These are phyloP conservation scores for Ochotona curzoniae DNA, from an alignment of 2,113 vertebrate genomes.

Conservation along the genomic window DNA sequence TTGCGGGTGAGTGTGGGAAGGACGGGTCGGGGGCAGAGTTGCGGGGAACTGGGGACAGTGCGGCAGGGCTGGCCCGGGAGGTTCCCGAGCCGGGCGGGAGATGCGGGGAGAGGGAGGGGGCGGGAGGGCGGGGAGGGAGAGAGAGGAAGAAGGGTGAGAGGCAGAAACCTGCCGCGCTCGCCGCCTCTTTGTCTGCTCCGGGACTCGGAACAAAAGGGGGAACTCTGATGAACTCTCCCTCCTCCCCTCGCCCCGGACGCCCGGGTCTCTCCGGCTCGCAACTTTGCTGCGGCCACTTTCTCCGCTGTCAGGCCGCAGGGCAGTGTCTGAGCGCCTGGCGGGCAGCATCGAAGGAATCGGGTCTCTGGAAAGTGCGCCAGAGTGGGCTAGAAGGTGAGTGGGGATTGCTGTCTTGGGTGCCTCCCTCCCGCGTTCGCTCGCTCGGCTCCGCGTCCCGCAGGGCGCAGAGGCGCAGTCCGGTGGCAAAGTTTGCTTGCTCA, in stretches of 20 bases:
- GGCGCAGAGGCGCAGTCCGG: not conserved
- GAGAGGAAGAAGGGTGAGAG: slow-evolving; percentile 83
- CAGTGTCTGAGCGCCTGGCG: slow-evolving; percentile 56
- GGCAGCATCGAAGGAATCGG: not conserved
- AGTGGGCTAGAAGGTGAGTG: slow-evolving; percentile 83
- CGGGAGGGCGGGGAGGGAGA: slow-evolving; percentile 72
- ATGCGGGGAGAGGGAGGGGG: slow-evolving; percentile 76
- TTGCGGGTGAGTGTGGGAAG: slow-evolving; percentile 58
- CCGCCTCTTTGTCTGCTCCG: slow-evolving; percentile 90
- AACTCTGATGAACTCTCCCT: slow-evolving; percentile 89
- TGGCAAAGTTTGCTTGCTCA: slow-evolving; percentile 65
- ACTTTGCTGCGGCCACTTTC: slow-evolving; percentile 82
- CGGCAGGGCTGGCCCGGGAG: slow-evolving; percentile 58
- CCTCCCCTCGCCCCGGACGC: slow-evolving; percentile 80
- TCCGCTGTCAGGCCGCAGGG: slow-evolving; percentile 67
- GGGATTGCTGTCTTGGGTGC: slow-evolving; percentile 60
- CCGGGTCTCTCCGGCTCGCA: slow-evolving; percentile 78
- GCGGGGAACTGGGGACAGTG: slow-evolving; percentile 45
- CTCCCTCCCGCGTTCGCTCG: slow-evolving; percentile 43
- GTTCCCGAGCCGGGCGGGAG: slow-evolving; percentile 70
- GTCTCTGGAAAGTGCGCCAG: slow-evolving; percentile 52
- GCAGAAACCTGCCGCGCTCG: slow-evolving; percentile 88
- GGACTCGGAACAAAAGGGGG: slow-evolving; percentile 91
- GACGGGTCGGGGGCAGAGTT: not conserved
- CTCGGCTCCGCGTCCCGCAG: not conserved